phyloP scores from a whole-genome alignment of 2,797 vertebrate genomes.

The Propithecus deckenii region DNA sequence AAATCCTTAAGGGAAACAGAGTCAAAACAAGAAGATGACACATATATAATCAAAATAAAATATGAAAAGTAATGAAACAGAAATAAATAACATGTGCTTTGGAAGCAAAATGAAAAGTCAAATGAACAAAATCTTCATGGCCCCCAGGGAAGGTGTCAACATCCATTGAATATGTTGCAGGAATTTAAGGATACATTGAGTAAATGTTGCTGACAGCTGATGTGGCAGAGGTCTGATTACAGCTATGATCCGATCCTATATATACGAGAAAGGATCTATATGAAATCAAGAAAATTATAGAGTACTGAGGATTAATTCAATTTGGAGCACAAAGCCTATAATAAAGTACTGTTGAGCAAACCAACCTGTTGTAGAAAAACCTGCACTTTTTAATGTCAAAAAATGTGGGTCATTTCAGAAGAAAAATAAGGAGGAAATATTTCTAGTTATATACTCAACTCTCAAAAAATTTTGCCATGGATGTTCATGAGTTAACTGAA shows the following conservation, averaged over 20 bases:
- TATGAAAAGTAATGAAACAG: not conserved
- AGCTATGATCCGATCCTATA: not conserved
- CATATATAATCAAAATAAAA: not conserved
- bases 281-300: not conserved
- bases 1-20: not conserved
- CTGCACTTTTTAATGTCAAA: not conserved
- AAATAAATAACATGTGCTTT: not conserved
- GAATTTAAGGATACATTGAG: not conserved
- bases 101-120: not conserved
- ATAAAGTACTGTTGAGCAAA: not conserved
- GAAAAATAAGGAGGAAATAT: not conserved
- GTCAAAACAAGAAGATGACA: not conserved
- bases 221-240: not conserved
- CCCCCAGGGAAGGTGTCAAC: not conserved
- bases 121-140: not conserved
- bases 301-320: not conserved
- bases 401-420: not conserved
- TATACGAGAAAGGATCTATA: not conserved
- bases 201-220: not conserved
- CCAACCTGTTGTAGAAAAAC: not conserved
- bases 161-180: not conserved
- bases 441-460: not conserved
- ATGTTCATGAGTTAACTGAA: not conserved
- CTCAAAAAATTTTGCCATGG: not conserved
- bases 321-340: not conserved